Evolutionary conservation across 2,888 invertebrate species (phyloP), one percentile per base, ranked within the genome.

Genomic region (Chelonus formosanus): DNA sequence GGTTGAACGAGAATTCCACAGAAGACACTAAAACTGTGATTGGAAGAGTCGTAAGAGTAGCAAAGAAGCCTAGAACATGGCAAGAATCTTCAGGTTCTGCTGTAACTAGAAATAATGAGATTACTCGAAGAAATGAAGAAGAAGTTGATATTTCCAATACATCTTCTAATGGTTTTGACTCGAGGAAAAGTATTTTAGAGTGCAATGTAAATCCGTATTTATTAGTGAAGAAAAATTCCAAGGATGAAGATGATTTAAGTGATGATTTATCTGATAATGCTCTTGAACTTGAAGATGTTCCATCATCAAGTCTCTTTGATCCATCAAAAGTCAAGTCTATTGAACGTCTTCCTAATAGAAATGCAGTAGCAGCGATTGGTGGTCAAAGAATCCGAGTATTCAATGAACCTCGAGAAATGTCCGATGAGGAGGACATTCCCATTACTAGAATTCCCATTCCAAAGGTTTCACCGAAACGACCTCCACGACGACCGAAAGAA

Each of bases 201-300:
- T 94, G 94, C 85, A 90, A 92, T 81, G 92, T 94, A 48, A 94
- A 94, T 84, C 93, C 94, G 3, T 94, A 94, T 80, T 92, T 93
- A 72, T 86, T 94, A 78, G 90, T 94, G 75, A 90, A 92, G 78
- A 86, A 81, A 70, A 78, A 71, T 57, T 67, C 74, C 56, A 73
- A 71, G 45, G 74, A 73, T 52, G 73, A 73, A 60, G 86, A 79
- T 73, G 86, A 78, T 70, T 83, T 74, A 66, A 86, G 77, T 81
- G 86, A 75, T 76, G 82, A 77, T 71, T 81, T 84, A 44, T 85
- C 83, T 55, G 84, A 84, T 71, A 85, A 84, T 59, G 72, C 71
- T 1, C 69, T 74, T 35, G 74, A 74, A 48, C 64, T 67, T 36
- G 73, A 74, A 31, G 68, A 68, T 36, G 68, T 73, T 6, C 45